Conservation (phyloP, 1,140 invertebrate species). For the Caenorhabditis inopinata region DNA sequence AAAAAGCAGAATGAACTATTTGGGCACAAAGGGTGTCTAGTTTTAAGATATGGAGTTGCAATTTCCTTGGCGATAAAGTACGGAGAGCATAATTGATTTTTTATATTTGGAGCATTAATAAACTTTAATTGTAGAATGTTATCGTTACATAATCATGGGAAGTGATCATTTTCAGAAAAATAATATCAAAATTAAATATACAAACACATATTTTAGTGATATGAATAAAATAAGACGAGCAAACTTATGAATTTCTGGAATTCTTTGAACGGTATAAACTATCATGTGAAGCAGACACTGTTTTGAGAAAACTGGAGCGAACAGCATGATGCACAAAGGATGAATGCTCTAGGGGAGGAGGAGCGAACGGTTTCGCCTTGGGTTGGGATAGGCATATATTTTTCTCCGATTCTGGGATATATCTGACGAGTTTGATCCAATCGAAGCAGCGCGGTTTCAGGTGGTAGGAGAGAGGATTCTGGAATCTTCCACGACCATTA, state of each 20-base stretch:
- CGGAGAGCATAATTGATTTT: too few species aligned
- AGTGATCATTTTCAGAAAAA: too few species aligned
- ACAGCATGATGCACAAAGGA: background rate
- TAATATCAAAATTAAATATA: too few species aligned
- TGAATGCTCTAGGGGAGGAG: background rate
- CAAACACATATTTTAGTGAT: too few species aligned
- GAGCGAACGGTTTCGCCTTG: background rate
- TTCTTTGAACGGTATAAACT: background rate
- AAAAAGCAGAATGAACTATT: too few species aligned
- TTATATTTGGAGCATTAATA: too few species aligned
- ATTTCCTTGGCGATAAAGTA: too few species aligned
- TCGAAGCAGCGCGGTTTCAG: background rate
- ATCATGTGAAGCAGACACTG: slow-evolving; percentile 1
- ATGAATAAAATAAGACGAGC: too few species aligned
- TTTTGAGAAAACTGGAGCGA: background rate
- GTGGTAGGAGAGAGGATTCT: background rate
- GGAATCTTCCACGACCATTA: background rate
- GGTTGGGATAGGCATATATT: background rate
- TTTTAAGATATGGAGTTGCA: too few species aligned
- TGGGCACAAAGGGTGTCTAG: too few species aligned
- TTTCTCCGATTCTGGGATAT: background rate
- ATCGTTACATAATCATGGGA: too few species aligned
- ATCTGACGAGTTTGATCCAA: background rate
- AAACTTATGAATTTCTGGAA: background rate
- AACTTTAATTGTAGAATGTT: too few species aligned